Evolutionary conservation across 2,888 invertebrate species (phyloP).

Genomic region (Dicranocentrus wangi): DNA sequence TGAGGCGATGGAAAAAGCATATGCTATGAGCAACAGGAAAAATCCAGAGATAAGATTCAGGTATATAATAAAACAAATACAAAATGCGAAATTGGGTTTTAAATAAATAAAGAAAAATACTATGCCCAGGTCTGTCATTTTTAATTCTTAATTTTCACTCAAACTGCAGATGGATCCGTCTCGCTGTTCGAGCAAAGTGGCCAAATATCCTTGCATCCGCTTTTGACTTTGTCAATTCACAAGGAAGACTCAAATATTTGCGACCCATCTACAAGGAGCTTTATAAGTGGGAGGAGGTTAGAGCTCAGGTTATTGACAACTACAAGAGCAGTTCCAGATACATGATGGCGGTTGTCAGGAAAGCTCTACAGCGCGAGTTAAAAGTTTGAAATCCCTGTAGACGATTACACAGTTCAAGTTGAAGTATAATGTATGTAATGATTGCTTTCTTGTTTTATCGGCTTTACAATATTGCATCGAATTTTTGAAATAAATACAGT

Average conservation of each 20-base stretch:
- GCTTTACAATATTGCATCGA: no score
- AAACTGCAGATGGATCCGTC: constrained; percentile 82
- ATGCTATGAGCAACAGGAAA: constrained; percentile 80
- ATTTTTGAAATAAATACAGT: no score
- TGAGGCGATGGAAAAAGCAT: constrained; percentile 80
- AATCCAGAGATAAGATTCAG: constrained; percentile 85
- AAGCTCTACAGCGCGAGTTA: no score
- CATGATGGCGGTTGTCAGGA: no score
- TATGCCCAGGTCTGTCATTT: no score
- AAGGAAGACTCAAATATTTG: constrained; percentile 90
- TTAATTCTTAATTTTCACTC: neutral
- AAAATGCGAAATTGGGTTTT: no score
- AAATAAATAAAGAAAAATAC: no score
- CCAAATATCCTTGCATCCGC: constrained; percentile 81
- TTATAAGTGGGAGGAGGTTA: constrained; percentile 84
- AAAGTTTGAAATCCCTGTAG: no score
- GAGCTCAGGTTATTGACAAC: constrained; percentile 82
- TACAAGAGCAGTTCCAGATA: constrained; percentile 81
- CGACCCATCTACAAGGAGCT: constrained; percentile 78
- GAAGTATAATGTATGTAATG: no score
- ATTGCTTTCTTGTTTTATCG: no score
- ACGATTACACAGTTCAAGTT: no score
- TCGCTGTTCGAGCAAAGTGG: constrained; percentile 85
- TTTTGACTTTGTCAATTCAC: constrained; percentile 85
- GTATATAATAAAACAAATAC: no score